phyloP scores from a whole-genome alignment of 2,888 invertebrate species.

The Hesperia comma region DNA sequence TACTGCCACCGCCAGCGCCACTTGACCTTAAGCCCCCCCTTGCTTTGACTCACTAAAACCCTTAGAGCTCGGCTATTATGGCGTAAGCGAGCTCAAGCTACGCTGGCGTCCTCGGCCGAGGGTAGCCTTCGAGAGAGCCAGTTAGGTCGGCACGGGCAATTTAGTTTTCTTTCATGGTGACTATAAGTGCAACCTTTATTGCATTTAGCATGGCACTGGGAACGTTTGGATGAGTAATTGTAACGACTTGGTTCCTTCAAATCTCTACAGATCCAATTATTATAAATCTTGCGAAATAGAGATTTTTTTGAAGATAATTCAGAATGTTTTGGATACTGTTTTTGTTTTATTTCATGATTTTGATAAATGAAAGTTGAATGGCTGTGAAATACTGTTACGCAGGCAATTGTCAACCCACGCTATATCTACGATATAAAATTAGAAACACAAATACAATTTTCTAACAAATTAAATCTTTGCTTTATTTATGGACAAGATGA shows the following conservation, averaged over 20 bases:
- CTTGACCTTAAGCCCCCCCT: slow-evolving; percentile 52
- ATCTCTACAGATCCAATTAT: slow-evolving; percentile 34
- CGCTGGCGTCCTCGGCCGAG: slow-evolving; percentile 47
- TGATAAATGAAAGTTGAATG: neutral
- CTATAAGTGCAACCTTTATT: slow-evolving; percentile 75
- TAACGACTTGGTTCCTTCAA: slow-evolving; percentile 29
- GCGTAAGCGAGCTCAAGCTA: slow-evolving; percentile 40
- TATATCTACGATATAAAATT: too few relatives aligned
- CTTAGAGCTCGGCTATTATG: slow-evolving; percentile 17
- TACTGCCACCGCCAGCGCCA: slow-evolving; percentile 60
- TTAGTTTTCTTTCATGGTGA: slow-evolving; percentile 76
- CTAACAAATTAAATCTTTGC: too few relatives aligned
- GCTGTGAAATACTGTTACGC: neutral
- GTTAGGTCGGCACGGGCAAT: slow-evolving; percentile 78
- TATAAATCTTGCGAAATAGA: slow-evolving; percentile 29
- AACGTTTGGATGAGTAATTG: slow-evolving; percentile 57
- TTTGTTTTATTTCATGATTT: neutral
- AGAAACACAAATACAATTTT: too few relatives aligned
- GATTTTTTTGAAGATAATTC: slow-evolving; percentile 29
- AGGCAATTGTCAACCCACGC: too few relatives aligned
- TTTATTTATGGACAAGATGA: too few relatives aligned
- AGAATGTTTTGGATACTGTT: slow-evolving; percentile 3
- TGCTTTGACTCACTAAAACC: slow-evolving; percentile 38
- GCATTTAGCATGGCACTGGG: slow-evolving; percentile 56
- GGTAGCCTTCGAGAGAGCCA: slow-evolving; percentile 61